Percentiles rank a stretch among this genome's conserved stretches.
Conservation (phyloP, 2,113 vertebrate species). For the Neolamprologus modestus region DNA sequence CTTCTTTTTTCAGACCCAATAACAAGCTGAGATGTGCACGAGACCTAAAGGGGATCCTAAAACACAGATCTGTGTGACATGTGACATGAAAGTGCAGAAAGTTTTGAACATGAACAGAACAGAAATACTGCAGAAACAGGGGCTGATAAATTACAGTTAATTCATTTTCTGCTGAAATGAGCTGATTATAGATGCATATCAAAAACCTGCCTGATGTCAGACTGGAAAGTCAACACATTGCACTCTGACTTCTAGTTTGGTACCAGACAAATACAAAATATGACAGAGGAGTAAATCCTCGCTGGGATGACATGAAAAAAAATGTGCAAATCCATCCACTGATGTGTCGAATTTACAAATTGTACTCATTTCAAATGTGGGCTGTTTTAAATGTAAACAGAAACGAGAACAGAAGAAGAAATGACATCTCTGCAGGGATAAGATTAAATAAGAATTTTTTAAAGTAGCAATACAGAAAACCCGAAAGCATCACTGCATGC, state of each 20-base stretch:
- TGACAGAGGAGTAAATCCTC: neutral
- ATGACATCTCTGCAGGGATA: neutral
- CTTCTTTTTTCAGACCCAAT: neutral
- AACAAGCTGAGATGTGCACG: neutral
- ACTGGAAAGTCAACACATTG: neutral
- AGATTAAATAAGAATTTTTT: neutral
- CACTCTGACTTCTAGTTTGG: neutral
- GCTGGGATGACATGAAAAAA: neutral
- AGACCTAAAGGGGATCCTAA: neutral
- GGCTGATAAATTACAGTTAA: neutral
- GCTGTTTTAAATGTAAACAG: neutral
- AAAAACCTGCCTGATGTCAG: neutral
- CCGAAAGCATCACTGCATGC: neutral
- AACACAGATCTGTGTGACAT: neutral
- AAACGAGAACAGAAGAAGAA: neutral
- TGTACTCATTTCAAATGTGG: neutral
- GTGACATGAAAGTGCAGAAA: neutral
- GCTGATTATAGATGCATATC: neutral
- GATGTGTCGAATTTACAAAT: neutral
- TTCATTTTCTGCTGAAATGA: neutral
- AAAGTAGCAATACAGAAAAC: neutral
- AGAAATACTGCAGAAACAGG: neutral
- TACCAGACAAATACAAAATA: neutral
- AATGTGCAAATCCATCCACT: accelerated
- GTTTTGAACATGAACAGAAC: neutral